These are phyloP conservation scores for Lepisosteus oculatus DNA, from an alignment of 2,113 vertebrate species.

Conservation along the genomic window DNA sequence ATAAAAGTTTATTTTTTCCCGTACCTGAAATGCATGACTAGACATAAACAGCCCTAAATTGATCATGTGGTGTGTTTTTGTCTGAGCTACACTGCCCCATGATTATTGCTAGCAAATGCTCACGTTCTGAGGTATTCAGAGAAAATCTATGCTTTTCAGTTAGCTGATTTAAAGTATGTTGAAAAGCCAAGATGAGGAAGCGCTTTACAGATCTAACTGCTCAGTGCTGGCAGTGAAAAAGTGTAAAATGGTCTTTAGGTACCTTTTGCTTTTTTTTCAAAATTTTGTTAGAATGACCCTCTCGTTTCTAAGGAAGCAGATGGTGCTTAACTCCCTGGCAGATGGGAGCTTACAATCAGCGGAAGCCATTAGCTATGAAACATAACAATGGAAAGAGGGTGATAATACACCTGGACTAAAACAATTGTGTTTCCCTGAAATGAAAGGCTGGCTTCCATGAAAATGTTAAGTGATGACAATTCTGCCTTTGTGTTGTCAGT, in stretches of 20 bases:
- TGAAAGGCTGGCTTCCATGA: constrained; percentile 5
- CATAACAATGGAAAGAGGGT: constrained; percentile 14
- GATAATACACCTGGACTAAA: constrained; percentile 16
- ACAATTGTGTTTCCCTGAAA: constrained; percentile 7
- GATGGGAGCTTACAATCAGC: constrained; percentile 27
- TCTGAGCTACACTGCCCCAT: too few relatives aligned
- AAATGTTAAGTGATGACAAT: constrained; percentile 1
- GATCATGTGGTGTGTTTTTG: too few relatives aligned
- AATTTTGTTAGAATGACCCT: not conserved
- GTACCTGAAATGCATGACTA: too few relatives aligned
- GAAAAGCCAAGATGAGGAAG: too few relatives aligned
- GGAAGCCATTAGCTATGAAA: constrained; percentile 20
- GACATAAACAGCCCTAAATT: too few relatives aligned
- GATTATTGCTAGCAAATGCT: too few relatives aligned
- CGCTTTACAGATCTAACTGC: not conserved
- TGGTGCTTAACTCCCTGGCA: constrained; percentile 29
- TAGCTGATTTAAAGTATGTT: too few relatives aligned
- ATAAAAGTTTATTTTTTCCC: too few relatives aligned
- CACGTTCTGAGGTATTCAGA: too few relatives aligned
- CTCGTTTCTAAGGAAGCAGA: constrained; percentile 37
- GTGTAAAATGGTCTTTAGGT: not conserved
- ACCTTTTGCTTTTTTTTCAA: not conserved
- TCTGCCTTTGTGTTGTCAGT: not conserved
- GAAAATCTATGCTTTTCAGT: too few relatives aligned
- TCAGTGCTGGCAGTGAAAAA: too few relatives aligned